phyloP scores from a whole-genome alignment of 2,888 invertebrate species.

The Lasioglossum vierecki region DNA sequence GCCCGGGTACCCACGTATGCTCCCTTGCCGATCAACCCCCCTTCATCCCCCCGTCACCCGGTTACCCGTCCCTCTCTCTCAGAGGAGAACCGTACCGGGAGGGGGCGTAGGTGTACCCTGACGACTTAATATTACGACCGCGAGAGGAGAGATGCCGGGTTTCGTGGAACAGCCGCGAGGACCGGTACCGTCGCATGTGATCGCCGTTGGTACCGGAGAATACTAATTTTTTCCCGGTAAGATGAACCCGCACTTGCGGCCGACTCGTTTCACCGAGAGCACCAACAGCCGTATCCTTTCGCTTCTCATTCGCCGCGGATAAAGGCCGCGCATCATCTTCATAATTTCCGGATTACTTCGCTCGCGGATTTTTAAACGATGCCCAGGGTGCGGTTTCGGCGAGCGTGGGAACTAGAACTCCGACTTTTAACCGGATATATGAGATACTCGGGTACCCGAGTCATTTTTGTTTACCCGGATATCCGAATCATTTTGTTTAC shows the following conservation, averaged over 20 bases:
- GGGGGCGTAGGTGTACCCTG: conserved; percentile 68
- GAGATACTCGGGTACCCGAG: too few relatives aligned
- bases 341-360: background rate
- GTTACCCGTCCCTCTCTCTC: background rate
- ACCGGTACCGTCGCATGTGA: conserved; percentile 11
- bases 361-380: background rate
- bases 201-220: conserved; percentile 19
- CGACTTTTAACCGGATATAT: too few relatives aligned
- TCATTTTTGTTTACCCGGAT: too few relatives aligned
- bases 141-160: conserved; percentile 42
- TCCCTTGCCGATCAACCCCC: conserved; percentile 15
- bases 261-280: background rate
- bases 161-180: conserved; percentile 32
- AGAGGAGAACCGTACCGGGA: background rate
- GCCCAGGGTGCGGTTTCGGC: background rate
- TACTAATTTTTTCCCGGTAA: conserved; percentile 12
- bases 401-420: background rate
- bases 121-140: conserved; percentile 71
- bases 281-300: background rate
- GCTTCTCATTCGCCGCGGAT: background rate
- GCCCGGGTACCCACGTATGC: conserved; percentile 15
- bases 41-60: conserved; percentile 5
- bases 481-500: too few relatives aligned
- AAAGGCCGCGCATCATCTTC: background rate
- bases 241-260: background rate